Conservation (phyloP, 2,113 vertebrate genomes). For the Monarcha castaneiventris region DNA sequence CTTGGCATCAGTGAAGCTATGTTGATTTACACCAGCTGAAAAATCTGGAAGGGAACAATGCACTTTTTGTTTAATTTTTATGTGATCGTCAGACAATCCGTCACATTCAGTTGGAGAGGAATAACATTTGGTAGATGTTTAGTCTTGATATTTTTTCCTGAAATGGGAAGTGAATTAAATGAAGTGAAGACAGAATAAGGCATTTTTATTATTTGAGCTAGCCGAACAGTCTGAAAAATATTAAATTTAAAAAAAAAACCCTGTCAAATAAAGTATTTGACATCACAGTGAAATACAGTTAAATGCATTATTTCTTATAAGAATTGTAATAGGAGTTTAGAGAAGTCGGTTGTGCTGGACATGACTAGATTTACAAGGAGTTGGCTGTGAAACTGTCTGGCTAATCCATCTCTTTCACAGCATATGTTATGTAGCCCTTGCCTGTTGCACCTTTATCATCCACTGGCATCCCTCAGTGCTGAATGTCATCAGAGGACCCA, state of each 20-base stretch:
- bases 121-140: slow-evolving; percentile 60
- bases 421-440: not conserved
- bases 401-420: not conserved
- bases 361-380: not conserved
- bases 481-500: not conserved
- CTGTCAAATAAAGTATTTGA: slow-evolving; percentile 28
- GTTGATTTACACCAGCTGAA: slow-evolving; percentile 63
- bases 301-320: not conserved
- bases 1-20: slow-evolving; percentile 27
- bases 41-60: slow-evolving; percentile 59
- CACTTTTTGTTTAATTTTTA: slow-evolving; percentile 60
- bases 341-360: not conserved
- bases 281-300: not conserved
- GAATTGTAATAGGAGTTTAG: not conserved
- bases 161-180: slow-evolving; percentile 49
- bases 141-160: slow-evolving; percentile 32
- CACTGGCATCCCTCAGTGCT: not conserved
- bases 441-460: not conserved
- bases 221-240: slow-evolving; percentile 13
- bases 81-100: slow-evolving; percentile 30
- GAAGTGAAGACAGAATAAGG: slow-evolving; percentile 27
- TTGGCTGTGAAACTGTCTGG: not conserved
- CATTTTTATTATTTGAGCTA: slow-evolving; percentile 42
- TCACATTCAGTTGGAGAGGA: slow-evolving; percentile 48
- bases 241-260: not conserved